phyloP scores from a whole-genome alignment of 2,797 vertebrate genomes.

The Buphagus erythrorhynchus region DNA sequence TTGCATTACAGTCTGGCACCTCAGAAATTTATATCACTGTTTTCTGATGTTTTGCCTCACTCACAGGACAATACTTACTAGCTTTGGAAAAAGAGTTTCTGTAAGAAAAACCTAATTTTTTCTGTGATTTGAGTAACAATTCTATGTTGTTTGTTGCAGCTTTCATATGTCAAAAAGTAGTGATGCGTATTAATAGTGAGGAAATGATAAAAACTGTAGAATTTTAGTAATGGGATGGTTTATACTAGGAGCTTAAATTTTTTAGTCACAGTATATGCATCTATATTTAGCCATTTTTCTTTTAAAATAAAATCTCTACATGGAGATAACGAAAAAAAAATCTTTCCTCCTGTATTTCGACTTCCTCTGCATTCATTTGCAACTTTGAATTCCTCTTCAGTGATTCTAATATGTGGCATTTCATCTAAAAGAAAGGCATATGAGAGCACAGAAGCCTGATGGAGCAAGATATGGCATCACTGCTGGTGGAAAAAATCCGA shows the following conservation, averaged over 20 bases:
- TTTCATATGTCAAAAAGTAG: neutral
- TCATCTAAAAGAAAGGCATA: neutral
- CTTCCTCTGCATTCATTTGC: neutral
- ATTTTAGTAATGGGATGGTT: neutral
- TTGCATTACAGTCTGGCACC: neutral
- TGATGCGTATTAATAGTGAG: neutral
- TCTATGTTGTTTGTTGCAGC: neutral
- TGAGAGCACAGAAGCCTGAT: neutral
- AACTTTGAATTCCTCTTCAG: neutral
- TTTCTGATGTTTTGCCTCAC: constrained; percentile 5
- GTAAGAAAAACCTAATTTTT: neutral
- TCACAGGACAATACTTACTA: neutral
- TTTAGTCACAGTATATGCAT: neutral
- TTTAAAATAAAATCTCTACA: neutral
- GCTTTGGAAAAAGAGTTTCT: neutral
- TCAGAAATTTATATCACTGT: neutral
- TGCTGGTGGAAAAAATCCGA: neutral
- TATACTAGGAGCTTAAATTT: neutral
- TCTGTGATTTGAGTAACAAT: neutral
- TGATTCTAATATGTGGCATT: neutral
- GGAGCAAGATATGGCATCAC: neutral
- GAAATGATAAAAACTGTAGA: neutral
- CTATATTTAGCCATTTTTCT: neutral
- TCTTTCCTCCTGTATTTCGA: neutral
- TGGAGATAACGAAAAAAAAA: neutral